Percentiles rank a stretch among this genome's conserved stretches.
Conservation (phyloP, 2,888 invertebrate genomes). For the Ormyrus labotus region DNA sequence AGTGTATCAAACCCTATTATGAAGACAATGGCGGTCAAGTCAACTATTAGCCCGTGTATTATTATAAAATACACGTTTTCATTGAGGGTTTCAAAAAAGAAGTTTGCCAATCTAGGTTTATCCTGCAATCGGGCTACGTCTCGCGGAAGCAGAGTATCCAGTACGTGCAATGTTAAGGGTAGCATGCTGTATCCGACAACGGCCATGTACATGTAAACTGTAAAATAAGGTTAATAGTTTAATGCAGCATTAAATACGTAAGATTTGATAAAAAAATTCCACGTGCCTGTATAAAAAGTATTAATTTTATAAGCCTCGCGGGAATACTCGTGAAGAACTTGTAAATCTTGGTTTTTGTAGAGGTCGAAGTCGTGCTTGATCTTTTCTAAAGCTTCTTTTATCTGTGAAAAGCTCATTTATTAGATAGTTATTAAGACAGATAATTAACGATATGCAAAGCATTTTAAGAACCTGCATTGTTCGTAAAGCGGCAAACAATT, state of each 20-base stretch:
- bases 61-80: slow-evolving; percentile 40
- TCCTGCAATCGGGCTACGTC: slow-evolving; percentile 16
- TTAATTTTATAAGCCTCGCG: slow-evolving; percentile 34
- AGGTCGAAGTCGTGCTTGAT: slow-evolving; percentile 33
- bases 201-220: slow-evolving; percentile 42
- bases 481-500: slow-evolving; percentile 2
- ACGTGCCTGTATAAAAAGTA: slow-evolving; percentile 31
- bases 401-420: slow-evolving; percentile 2
- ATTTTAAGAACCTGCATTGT: slow-evolving; percentile 28
- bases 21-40: slow-evolving; percentile 28
- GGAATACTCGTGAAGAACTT: slow-evolving; percentile 36
- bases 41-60: slow-evolving; percentile 31
- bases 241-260: neutral
- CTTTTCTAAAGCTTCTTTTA: slow-evolving; percentile 37
- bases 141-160: slow-evolving; percentile 22
- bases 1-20: slow-evolving; percentile 50
- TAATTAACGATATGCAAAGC: too few species aligned
- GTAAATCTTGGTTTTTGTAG: slow-evolving; percentile 30
- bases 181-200: slow-evolving; percentile 32
- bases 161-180: slow-evolving; percentile 39
- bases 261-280: too few species aligned
- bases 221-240: neutral
- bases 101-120: slow-evolving; percentile 40
- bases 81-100: slow-evolving; percentile 26
- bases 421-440: too few species aligned